Evolutionary conservation across 2,113 vertebrate genomes (phyloP), one percentile per base, ranked within the genome.

Genomic region (Galbula dea): DNA sequence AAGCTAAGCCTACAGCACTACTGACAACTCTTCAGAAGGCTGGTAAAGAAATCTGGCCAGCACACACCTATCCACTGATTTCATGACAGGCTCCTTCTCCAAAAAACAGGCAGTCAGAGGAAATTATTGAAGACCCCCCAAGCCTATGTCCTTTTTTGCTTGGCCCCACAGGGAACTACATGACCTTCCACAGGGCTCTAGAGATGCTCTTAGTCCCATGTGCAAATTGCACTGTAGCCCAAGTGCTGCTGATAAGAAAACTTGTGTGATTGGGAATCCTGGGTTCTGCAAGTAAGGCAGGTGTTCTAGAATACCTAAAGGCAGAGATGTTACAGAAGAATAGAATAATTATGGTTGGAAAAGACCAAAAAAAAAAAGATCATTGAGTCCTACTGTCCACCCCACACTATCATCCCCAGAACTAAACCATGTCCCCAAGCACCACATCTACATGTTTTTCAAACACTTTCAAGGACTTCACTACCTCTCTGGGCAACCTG

Each of bases 11-110:
- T 68, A 57, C 16, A 88, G 41, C 36, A 55, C 23, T 48, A 36
- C 14, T n/a, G 27, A 67, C 23, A 81, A 45, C 17, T 57, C 7
- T 71, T 91, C 43, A 72, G 27, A 68, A 94, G 65, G 48, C 3
- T 74, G 13, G 7, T 63, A 67, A 86, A 75, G 77, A 78, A 94
- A 75, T 15, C 27, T 57, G n/a, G 19, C 15, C 3, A 4, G 20
- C 26, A 67, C 39, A 48, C 36, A 75, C 6, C 73, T 59, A 46
- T 22, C 9, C 30, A 57, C 7, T 1, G 0, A 55, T 48, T 21
- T 59, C 0, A 0, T 30, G 9, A 86, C 0, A 46, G 12, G 24
- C 7, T 59, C 57, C 23, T 51, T 8, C 51, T 76, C n/a, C 10
- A 37, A 52, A 71, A 55, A 55, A 8, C 30, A 48, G 15, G 7